Evolutionary conservation across 2,797 vertebrate genomes (phyloP), one percentile per base, ranked within the genome.

Genomic region (Hoplostethus mediterraneus): DNA sequence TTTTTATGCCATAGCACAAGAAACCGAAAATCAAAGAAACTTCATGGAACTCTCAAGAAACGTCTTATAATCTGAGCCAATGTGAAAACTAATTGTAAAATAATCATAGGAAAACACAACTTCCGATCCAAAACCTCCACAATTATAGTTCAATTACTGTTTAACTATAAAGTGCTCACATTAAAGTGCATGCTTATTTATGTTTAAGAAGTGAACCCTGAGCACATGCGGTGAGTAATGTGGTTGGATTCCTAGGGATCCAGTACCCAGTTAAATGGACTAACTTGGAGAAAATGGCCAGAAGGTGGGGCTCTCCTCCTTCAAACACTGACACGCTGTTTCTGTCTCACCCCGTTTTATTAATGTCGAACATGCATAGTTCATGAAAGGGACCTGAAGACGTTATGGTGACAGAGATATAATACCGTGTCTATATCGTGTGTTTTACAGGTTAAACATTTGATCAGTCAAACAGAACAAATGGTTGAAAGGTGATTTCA

Each of bases 231-330:
- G 4, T 38, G 1, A 30, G 57, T 42, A 17, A 36, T 11, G 40
- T 62, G 21, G 17, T 36, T 28, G 25, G 21, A 52, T 30, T 2
- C 2, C 38, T n/a, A 12, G 1, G n/a, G 1, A 33, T 7, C 7
- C 2, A 40, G 30, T 25, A 1, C 61, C 28, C 28, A 28, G 13
- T 56, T 44, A 7, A 33, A 0, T 0, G 10, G 14, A n/a, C 44
- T 28, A 2, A 55, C 12, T 13, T 77, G 49, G 11, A 25, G 0
- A 53, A 8, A 51, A 0, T 0, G 0, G 42, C 17, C 92, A 28
- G 79, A 75, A 92, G 93, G 82, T 90, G 92, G 85, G 2, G 89
- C 67, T 28, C 65, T 79, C 79, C 55, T 77, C 77, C 79, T 83
- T 63, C 48, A 67, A 67, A 82, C 65, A 13, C 0, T 13, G 9